These are phyloP conservation scores for Hipparchia semele DNA, from an alignment of 2,888 invertebrate species.

Conservation along the genomic window DNA sequence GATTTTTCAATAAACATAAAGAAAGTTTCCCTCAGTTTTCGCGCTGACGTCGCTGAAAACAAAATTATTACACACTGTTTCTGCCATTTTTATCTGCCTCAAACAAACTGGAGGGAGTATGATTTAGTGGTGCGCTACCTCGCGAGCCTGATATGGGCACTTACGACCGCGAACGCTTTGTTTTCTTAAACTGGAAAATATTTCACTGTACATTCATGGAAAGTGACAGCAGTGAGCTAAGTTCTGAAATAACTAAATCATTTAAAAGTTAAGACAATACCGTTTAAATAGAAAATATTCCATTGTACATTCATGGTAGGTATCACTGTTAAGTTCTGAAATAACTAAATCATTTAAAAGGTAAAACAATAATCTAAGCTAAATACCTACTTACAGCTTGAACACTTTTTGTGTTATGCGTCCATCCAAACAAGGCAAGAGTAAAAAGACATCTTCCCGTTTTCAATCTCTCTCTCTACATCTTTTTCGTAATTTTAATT, in stretches of 20 bases:
- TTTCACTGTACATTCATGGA: not conserved
- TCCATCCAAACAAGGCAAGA: too few relatives aligned
- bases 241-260: not conserved
- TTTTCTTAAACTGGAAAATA: constrained; percentile 13
- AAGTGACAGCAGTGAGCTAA: not conserved
- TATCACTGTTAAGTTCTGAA: too few relatives aligned
- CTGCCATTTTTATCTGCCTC: constrained; percentile 35
- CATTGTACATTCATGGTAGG: too few relatives aligned
- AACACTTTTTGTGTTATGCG: too few relatives aligned
- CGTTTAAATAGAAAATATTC: too few relatives aligned
- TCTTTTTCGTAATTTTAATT: too few relatives aligned
- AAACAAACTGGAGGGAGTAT: constrained; percentile 32
- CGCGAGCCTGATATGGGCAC: constrained; percentile 22
- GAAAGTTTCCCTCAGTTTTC: not conserved
- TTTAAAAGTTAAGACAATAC: not conserved
- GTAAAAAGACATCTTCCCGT: too few relatives aligned
- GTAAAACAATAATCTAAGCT: too few relatives aligned
- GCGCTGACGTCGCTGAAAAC: constrained; percentile 29
- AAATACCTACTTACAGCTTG: too few relatives aligned
- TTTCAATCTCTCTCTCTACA: too few relatives aligned
- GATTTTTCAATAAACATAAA: not conserved
- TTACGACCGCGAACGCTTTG: constrained; percentile 16
- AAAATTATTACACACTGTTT: constrained; percentile 29
- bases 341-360: too few relatives aligned
- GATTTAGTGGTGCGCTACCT: constrained; percentile 30